Evolutionary conservation across 2,888 invertebrate genomes (phyloP).

Genomic region (Acronicta psi): DNA sequence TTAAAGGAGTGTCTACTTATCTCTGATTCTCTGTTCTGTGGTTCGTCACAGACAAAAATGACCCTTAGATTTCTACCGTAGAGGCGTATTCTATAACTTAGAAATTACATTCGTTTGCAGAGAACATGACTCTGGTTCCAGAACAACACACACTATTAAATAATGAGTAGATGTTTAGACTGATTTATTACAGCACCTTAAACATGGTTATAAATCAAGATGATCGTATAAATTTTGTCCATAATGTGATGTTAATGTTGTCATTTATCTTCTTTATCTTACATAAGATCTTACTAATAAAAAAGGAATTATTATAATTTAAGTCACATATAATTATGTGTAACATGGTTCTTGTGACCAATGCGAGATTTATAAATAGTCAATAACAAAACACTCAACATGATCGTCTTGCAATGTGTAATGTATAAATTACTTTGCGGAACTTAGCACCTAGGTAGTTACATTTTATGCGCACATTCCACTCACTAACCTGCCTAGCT

Average conservation of each 20-base stretch:
- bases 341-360: background rate
- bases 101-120: no score
- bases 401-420: no score
- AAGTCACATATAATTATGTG: constrained; percentile 8
- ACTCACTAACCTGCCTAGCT: constrained; percentile 7
- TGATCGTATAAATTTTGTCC: background rate
- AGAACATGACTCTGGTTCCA: no score
- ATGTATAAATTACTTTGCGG: no score
- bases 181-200: background rate
- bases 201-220: background rate
- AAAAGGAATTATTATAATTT: background rate
- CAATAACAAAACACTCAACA: no score
- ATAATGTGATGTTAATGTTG: background rate
- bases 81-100: no score
- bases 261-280: constrained; percentile 1
- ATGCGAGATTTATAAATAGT: background rate
- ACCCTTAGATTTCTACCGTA: no score
- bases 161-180: background rate
- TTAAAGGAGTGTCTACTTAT: constrained; percentile 6
- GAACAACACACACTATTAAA: no score
- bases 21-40: constrained; percentile 2
- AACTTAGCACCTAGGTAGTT: no score
- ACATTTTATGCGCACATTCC: background rate
- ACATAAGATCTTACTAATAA: constrained; percentile 4
- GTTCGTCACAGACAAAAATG: background rate